Base-by-base conservation (phyloP, 2,797 vertebrate species). In the Coilia nasus region DNA sequence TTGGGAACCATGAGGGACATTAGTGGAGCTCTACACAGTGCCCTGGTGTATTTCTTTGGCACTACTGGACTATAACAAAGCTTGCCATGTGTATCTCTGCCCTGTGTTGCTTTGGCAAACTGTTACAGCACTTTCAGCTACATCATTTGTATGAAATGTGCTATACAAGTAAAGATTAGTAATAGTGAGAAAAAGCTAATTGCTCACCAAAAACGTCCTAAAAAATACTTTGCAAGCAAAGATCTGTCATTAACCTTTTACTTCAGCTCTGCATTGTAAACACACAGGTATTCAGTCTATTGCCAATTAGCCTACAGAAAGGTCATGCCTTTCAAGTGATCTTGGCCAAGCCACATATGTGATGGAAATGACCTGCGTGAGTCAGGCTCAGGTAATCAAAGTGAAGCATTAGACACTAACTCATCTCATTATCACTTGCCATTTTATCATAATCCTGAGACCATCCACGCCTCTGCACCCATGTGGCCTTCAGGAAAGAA, bases 371-470 rank as follows among this genome's bases (percentile, higher is more conserved):
- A 78, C 71, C 71, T 78, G 31, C 19, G 71, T 44, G 19, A 17
- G 60, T 15, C 31, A 78, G 71, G 71, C 17, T 64, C 60, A 25
- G 71, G 71, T 31, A 31, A 64, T 64, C 60, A 78, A 2, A 31
- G 17, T 35, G 71, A 44, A 7, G 71, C 71, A 78, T 78, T 31
- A 78, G 71, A 41, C 2, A 31, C 17, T 41, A 14, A 35, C 2
- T 75, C 15, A 21, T 78, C 71, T 78, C 71, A 78, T 78, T 44
- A 78, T 44, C 71, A 44, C 71, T 31, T 78, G 71, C 19, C 71
- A 78, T 78, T 78, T 78, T 9, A 78, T 78, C 41, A 44, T 41
- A 78, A 75, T 75, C 67, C 4, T 5, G 17, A 21, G 57, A 21
- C 17, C 50, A 54, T 54, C 28, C 12, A 31, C 0, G 28, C 67